Conservation (phyloP, 2,113 vertebrate species). For the Pongo pygmaeus region DNA sequence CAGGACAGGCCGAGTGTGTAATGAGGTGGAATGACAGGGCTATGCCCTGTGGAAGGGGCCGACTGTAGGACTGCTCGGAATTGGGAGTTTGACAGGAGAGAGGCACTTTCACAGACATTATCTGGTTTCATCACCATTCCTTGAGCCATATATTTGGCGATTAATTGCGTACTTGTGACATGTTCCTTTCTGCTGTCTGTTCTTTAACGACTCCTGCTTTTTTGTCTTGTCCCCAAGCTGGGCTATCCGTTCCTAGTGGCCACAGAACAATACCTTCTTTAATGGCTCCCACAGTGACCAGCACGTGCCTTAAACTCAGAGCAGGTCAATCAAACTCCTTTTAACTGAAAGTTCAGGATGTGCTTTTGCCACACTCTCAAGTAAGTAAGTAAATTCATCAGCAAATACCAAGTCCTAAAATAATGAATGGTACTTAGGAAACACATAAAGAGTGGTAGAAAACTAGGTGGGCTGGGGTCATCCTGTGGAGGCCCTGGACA, state of each 20-base stretch:
- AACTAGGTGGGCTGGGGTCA: neutral
- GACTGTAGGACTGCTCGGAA: accelerated
- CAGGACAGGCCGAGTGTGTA: neutral
- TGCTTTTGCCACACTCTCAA: neutral
- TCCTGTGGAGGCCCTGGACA: neutral
- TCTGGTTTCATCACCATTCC: neutral
- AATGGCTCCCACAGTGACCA: neutral
- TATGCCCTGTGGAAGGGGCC: accelerated
- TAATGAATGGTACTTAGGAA: neutral
- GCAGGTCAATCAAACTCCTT: neutral
- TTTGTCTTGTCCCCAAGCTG: neutral
- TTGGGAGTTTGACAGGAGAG: accelerated
- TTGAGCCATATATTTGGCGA: neutral
- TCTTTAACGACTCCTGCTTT: neutral
- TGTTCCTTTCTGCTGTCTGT: neutral
- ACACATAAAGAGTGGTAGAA: neutral
- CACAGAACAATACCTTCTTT: neutral
- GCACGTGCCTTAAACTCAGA: neutral
- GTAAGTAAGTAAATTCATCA: neutral
- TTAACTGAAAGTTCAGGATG: neutral
- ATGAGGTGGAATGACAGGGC: accelerated
- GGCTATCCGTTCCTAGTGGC: neutral
- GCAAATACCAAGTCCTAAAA: neutral
- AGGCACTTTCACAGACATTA: neutral
- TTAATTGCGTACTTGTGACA: neutral